Evolutionary conservation across 2,888 invertebrate genomes (phyloP).

Genomic region (Molorchus minor): DNA sequence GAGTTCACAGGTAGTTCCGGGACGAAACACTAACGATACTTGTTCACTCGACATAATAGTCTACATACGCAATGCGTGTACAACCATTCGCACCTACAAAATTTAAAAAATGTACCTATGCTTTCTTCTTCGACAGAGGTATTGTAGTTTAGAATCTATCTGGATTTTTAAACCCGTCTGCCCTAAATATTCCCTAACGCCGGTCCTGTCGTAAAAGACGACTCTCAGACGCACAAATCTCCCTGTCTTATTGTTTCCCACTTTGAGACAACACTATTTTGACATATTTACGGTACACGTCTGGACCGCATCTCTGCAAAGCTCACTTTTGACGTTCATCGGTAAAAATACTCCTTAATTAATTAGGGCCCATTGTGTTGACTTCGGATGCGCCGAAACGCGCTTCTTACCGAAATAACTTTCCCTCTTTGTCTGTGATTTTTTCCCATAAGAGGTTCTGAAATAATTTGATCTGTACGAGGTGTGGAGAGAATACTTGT

Average conservation of each 20-base stretch:
- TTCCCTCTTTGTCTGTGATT: slow-evolving; percentile 15
- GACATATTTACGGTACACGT: slow-evolving; percentile 61
- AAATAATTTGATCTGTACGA: slow-evolving; percentile 15
- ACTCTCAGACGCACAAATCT: slow-evolving; percentile 62
- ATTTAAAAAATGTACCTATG: too few species aligned
- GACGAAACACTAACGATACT: too few species aligned
- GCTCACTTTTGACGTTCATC: slow-evolving; percentile 53
- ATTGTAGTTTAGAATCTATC: too few species aligned
- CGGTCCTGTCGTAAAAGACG: too few species aligned
- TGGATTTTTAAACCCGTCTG: too few species aligned
- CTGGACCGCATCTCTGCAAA: slow-evolving; percentile 49
- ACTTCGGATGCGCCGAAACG: slow-evolving; percentile 4
- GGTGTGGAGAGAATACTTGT: too few species aligned
- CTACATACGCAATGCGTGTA: too few species aligned
- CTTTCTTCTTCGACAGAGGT: too few species aligned
- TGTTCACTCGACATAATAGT: too few species aligned
- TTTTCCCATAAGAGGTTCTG: not conserved
- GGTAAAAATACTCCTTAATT: slow-evolving; percentile 49
- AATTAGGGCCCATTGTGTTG: slow-evolving; percentile 23
- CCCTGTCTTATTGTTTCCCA: slow-evolving; percentile 62
- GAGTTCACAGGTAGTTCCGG: too few species aligned
- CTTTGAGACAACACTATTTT: slow-evolving; percentile 63
- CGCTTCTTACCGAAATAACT: slow-evolving; percentile 17
- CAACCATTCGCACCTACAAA: too few species aligned
- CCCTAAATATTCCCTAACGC: too few species aligned